These are phyloP conservation scores for Drosophila kepulauana DNA, from an alignment of 1,140 invertebrate species.

Conservation along the genomic window DNA sequence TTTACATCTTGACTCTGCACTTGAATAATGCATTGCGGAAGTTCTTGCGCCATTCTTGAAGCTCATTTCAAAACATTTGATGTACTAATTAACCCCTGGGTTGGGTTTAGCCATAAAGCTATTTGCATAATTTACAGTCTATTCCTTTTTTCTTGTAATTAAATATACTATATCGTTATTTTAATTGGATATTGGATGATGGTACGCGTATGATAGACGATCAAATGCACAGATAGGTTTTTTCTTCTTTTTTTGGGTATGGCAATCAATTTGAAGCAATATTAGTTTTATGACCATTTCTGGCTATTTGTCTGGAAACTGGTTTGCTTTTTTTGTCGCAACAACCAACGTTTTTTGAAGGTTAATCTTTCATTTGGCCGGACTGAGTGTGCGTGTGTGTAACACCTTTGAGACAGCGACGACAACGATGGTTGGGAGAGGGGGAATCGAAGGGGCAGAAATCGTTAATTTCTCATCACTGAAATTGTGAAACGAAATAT, in stretches of 20 bases:
- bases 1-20: no score
- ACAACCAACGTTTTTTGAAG: constrained; percentile 54
- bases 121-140: neutral
- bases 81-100: no score
- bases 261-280: neutral
- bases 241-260: neutral
- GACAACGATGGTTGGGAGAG: no score
- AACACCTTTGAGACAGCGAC: constrained; percentile 9
- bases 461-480: constrained; percentile 51
- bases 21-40: no score
- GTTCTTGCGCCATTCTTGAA: no score
- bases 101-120: no score
- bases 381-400: constrained; percentile 24
- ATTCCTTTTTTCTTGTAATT: neutral
- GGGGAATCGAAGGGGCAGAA: neutral
- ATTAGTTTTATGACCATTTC: constrained; percentile 28
- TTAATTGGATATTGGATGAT: no score
- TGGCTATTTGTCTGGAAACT: constrained; percentile 37
- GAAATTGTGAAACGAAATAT: constrained; percentile 36
- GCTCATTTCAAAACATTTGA: no score
- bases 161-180: no score
- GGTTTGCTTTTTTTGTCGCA: constrained; percentile 60
- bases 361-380: constrained; percentile 71
- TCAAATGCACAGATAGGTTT: neutral
- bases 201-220: neutral